Base-by-base conservation (phyloP, 2,888 invertebrate species). In the Hymenopus coronatus region DNA sequence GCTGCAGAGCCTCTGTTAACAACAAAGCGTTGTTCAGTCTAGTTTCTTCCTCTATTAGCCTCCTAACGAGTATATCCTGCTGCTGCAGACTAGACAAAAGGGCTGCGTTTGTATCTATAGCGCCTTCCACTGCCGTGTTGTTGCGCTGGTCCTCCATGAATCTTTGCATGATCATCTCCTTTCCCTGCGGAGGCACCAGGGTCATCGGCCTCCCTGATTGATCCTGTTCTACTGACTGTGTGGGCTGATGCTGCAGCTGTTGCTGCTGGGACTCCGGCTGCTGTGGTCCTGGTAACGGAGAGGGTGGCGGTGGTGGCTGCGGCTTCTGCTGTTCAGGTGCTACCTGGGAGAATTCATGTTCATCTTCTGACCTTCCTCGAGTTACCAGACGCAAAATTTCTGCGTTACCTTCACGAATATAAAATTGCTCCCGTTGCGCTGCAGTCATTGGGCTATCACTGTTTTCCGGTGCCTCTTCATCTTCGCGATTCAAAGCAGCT, bases 321-420 rank as follows among this genome's bases (percentile, higher is more conserved):
- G 2, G 40, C 40, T 40, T 40, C 54, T 70, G 54, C 20, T 70
- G 54, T 20, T 70, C 54, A 6, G 54, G 20, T 20, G 54, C 20
- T 15, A 70, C 70, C 15, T 88, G 84, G 25, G 54, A 28, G 12
- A 88, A 84, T 12, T 70, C 70, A 8, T 83, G 88, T 25, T 91
- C 91, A 90, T 96, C 96, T 91, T 96, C 96, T 88, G 94, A 94
- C 90, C 96, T 95, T 25, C 96, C 97, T 91, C 97, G 94, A 0
- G 97, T 97, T 88, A 97, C 96, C 88, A 98, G 93, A 90, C 97
- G 94, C 87, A 98, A 93, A 90, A 98, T 97, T 94, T 98, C 98
- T 1, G 97, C 96, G 92, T 97, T 97, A 0, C 97, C 98, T 92
- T 97, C 97, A 92, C 97, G 96, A 83, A 97, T 97, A 92, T 96